These are phyloP conservation scores for Unio delphinus DNA, from an alignment of 2,888 invertebrate species.

Conservation along the genomic window DNA sequence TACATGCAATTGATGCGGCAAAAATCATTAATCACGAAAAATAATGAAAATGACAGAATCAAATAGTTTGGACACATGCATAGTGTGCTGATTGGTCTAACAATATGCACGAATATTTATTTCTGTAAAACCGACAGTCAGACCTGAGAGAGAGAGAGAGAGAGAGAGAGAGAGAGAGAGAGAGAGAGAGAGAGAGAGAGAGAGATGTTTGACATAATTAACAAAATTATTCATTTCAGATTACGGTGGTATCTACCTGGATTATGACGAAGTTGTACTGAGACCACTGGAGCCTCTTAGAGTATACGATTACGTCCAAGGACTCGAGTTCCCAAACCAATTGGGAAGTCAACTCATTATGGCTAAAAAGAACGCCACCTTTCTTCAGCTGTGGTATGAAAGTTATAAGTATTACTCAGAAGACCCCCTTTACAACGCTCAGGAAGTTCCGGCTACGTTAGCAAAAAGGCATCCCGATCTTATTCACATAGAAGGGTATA, in stretches of 20 bases:
- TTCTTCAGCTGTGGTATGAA: slow-evolving; percentile 13
- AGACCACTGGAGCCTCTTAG: slow-evolving; percentile 6
- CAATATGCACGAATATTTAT: no score
- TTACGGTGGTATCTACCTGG: slow-evolving; percentile 13
- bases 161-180: no score
- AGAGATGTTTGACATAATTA: no score
- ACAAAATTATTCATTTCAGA: neutral
- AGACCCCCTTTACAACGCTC: slow-evolving; percentile 8
- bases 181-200: no score
- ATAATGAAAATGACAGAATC: no score
- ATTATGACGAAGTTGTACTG: slow-evolving; percentile 11
- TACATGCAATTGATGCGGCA: no score
- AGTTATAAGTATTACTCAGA: slow-evolving; percentile 11
- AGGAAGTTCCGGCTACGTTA: slow-evolving; percentile 4
- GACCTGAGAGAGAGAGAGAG: no score
- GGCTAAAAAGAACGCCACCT: slow-evolving; percentile 11
- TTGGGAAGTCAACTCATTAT: slow-evolving; percentile 11
- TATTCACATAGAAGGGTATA: slow-evolving; percentile 14
- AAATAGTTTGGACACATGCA: no score
- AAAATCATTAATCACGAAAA: no score
- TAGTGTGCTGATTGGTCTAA: no score
- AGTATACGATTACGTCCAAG: slow-evolving; percentile 10
- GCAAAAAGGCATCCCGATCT: slow-evolving; percentile 10
- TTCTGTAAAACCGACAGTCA: no score
- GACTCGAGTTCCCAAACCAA: slow-evolving; percentile 3